phyloP scores from a whole-genome alignment of 2,888 invertebrate species.

The Pollenia amentaria region DNA sequence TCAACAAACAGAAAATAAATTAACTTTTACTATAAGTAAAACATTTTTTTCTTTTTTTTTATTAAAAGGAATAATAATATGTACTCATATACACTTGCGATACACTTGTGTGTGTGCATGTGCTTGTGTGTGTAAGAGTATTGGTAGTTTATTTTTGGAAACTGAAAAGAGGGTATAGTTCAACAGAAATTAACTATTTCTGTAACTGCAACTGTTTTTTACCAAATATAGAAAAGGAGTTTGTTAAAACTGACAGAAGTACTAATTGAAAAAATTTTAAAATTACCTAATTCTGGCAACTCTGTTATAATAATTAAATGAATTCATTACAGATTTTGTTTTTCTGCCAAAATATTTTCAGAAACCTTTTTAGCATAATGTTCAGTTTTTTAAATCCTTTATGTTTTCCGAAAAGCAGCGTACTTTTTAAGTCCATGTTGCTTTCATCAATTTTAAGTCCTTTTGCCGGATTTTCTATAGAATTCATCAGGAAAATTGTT shows the following conservation, averaged over 20 bases:
- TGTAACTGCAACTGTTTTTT: constrained; percentile 53
- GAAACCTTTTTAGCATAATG: too few relatives aligned
- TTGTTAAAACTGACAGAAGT: neutral
- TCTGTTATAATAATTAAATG: too few relatives aligned
- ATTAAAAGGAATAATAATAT: constrained; percentile 25
- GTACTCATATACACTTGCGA: neutral
- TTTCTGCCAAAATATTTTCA: too few relatives aligned
- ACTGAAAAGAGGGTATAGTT: constrained; percentile 37
- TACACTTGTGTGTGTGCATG: too few relatives aligned
- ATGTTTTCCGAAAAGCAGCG: neutral
- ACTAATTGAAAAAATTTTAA: too few relatives aligned
- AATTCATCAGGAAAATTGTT: constrained; percentile 56
- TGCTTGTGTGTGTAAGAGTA: neutral
- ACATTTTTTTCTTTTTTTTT: neutral
- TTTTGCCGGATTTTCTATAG: constrained; percentile 8
- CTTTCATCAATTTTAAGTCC: neutral
- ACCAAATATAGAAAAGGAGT: constrained; percentile 32
- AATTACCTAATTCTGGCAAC: too few relatives aligned
- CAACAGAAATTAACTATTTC: constrained; percentile 33
- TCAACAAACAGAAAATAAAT: constrained; percentile 74
- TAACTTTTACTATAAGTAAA: constrained; percentile 70
- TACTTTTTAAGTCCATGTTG: neutral
- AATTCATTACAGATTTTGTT: too few relatives aligned
- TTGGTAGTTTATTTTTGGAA: neutral
- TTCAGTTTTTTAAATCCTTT: too few relatives aligned